Percentiles rank a stretch among this genome's conserved stretches.
phyloP scores from a whole-genome alignment of 2,797 vertebrate genomes.

The Sandelia bainsii region DNA sequence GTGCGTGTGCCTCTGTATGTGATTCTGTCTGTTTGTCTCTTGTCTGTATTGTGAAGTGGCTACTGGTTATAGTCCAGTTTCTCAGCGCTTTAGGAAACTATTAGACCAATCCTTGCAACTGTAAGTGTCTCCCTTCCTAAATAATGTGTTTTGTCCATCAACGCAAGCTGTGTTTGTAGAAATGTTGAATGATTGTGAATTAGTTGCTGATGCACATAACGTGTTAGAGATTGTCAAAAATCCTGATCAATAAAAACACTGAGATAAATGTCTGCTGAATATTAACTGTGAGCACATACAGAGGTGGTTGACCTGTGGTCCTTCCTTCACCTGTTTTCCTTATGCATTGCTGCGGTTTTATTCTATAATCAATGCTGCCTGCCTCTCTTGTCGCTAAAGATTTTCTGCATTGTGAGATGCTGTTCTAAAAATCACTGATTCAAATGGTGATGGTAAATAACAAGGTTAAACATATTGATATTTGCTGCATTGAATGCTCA shows the following conservation, averaged over 20 bases:
- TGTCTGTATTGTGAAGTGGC: constrained; percentile 62
- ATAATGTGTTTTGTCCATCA: constrained; percentile 53
- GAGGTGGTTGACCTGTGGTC: constrained; percentile 66
- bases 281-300: constrained; percentile 77
- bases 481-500: constrained; percentile 70
- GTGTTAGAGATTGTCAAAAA: constrained; percentile 60
- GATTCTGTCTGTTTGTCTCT: constrained; percentile 43
- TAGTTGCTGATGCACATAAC: constrained; percentile 62
- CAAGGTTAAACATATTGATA: constrained; percentile 52
- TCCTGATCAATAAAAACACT: constrained; percentile 58
- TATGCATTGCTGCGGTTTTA: constrained; percentile 71
- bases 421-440: constrained; percentile 51
- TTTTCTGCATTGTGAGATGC: constrained; percentile 59
- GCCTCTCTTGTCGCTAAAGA: constrained; percentile 67
- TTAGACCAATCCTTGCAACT: constrained; percentile 56
- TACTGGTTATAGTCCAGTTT: constrained; percentile 58
- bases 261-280: constrained; percentile 71
- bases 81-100: constrained; percentile 61
- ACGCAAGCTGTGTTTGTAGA: constrained; percentile 67
- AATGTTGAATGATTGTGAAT: constrained; percentile 67
- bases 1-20: constrained; percentile 50
- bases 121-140: constrained; percentile 61
- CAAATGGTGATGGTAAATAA: constrained; percentile 45
- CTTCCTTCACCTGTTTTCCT: constrained; percentile 70
- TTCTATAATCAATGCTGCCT: constrained; percentile 75